Base-by-base conservation (phyloP, 2,797 vertebrate genomes). In the Schizothorax lantsangensis region DNA sequence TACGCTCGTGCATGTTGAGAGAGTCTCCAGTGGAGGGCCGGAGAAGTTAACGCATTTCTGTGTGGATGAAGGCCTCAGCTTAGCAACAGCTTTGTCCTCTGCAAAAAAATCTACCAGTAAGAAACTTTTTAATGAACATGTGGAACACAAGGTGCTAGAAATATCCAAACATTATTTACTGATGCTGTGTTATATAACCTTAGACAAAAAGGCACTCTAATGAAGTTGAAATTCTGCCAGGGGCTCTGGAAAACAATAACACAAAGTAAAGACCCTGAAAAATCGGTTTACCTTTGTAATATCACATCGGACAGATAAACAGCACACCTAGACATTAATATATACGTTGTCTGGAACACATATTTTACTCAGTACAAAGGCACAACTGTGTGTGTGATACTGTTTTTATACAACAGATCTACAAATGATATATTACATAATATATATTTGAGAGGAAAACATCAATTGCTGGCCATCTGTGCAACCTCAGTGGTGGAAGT, bases 1-100 rank as follows among this genome's bases (percentile, higher is more conserved):
- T 89, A 92, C 87, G 91, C 91, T 93, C 89, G 23, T 94, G 91
- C 94, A 93, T 95, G 93, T 92, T 80, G 91, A 93, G 94, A 94
- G 93, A 92, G 82, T 93, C 93, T 95, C 95, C 93, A 93, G 93
- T 92, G 91, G 93, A 95, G 95, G 94, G 92, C 90, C 87, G 86
- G 92, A 95, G 96, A 94, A 90, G 96, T 94, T 92, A 93, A 89
- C 93, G 94, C 96, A 97, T 98, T 97, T 96, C 96, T 97, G 93
- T 90, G 91, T 93, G 92, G 89, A 88, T 90, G 87, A 95, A 94
- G 92, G 93, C 92, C 94, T 92, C 91, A 97, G 94, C 98, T 97
- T 98, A 98, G 98, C 97, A 98, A 99, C 98, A 97, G 97, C 97
- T 97, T 97, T 97, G 97, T 97, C 91, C 90, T 92, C 90, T 23